Evolutionary conservation across 2,797 vertebrate species (phyloP).

Genomic region (Muraenolepis orangiensis): DNA sequence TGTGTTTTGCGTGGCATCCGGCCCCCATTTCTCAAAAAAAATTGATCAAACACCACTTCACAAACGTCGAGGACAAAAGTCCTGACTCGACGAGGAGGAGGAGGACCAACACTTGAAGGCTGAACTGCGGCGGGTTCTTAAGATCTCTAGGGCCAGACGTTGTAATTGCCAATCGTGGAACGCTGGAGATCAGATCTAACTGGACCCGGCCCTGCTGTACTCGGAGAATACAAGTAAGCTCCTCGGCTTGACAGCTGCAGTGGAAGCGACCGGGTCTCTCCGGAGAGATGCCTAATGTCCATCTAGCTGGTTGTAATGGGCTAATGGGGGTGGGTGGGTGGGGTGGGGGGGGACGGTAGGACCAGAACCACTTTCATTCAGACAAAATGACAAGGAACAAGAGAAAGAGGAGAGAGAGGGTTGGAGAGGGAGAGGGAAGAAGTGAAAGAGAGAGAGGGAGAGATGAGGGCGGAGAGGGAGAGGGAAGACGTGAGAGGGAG

Average conservation of each 20-base stretch:
- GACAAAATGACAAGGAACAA: slow-evolving; percentile 26
- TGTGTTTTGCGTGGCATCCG: no score
- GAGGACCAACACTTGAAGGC: no score
- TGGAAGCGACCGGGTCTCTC: slow-evolving; percentile 62
- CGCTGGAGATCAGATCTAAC: slow-evolving; percentile 58
- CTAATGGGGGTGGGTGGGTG: slow-evolving; percentile 55
- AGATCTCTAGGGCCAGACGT: slow-evolving; percentile 33
- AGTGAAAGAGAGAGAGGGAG: slow-evolving; percentile 3
- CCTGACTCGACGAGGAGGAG: no score
- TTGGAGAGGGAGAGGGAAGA: slow-evolving; percentile 19
- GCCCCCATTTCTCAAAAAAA: no score
- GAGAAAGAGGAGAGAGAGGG: slow-evolving; percentile 3
- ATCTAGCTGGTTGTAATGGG: slow-evolving; percentile 59
- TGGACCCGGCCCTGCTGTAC: slow-evolving; percentile 11
- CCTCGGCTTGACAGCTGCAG: slow-evolving; percentile 42
- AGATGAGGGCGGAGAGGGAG: slow-evolving; percentile 23
- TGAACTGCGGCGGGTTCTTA: no score
- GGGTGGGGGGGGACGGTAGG: slow-evolving; percentile 37
- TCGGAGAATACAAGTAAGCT: slow-evolving; percentile 30
- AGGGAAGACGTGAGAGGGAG: no score
- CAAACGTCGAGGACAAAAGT: no score
- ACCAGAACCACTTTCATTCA: slow-evolving; percentile 24
- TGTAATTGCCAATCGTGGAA: slow-evolving; percentile 65
- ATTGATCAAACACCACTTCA: no score
- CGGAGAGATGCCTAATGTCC: slow-evolving; percentile 59